Evolutionary conservation across 2,797 vertebrate species (phyloP), one percentile per base, ranked within the genome.

Genomic region (Poecilia velifera): DNA sequence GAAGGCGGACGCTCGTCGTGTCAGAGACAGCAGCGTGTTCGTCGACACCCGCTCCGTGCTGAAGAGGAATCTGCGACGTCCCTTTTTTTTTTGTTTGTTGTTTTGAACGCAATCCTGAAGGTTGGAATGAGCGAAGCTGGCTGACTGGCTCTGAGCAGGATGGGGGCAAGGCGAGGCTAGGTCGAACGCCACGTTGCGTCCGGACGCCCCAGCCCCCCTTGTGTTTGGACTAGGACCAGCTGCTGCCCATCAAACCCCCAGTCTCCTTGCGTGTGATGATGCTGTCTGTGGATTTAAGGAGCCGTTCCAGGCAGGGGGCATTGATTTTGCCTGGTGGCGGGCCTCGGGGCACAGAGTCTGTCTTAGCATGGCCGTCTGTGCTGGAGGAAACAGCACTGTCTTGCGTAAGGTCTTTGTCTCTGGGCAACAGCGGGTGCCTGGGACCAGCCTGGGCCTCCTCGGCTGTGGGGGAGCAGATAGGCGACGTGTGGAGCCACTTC

Each of bases 401-500:
- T 91, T 96, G 96, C 74, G 94, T 96, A 59, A 94, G 82, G 85
- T 94, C 94, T 88, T 79, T 88, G 80, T 94, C 92, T 87, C 90
- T 91, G 85, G 86, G 87, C 81, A 82, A 12, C 73, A 73, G 90
- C 82, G 77, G 83, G 84, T 89, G 90, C 87, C 90, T 84, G 90
- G 88, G 86, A 79, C 91, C 87, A 79, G 92, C 92, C 82, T 87
- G 95, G 82, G 90, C 93, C 82, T 92, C 93, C 88, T 94, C 94
- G 62, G 92, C 91, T 6, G 83, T 83, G 0, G 88, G 92, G 45
- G 95, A 96, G 92, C 95, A 95, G 91, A 96, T 95, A 73, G 95
- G 96, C 25, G 95, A 95, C 1, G 94, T 94, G 93, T 96, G 96
- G 74, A 96, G 95, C 96, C 95, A 96, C 91, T 96, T 96, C 82